A percentile compares a stretch with the other conserved stretches of the same genome.
Evolutionary conservation across 2,888 invertebrate genomes (phyloP).

Genomic region (Lottia gigantea): DNA sequence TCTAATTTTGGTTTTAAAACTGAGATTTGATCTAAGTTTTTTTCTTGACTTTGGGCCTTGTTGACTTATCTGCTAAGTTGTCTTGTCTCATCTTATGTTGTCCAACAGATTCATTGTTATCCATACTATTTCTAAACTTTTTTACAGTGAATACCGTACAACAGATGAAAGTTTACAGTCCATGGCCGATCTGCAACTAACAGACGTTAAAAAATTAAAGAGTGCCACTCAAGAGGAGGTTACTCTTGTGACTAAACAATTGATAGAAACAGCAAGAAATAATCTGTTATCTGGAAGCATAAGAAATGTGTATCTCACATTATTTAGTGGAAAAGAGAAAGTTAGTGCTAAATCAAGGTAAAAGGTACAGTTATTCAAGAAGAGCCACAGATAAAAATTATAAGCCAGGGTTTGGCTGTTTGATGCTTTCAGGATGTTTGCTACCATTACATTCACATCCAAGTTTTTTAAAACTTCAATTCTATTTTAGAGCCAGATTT

Average conservation of each 20-base stretch:
- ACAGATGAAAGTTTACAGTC: constrained; percentile 17
- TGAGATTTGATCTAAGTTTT: too few relatives aligned
- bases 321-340: constrained; percentile 43
- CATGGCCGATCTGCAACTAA: constrained; percentile 40
- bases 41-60: too few relatives aligned
- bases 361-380: background rate
- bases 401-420: background rate
- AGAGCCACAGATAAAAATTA: constrained; percentile 15
- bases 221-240: constrained; percentile 50
- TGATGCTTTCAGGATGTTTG: too few relatives aligned
- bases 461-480: background rate
- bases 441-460: too few relatives aligned
- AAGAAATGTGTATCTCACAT: constrained; percentile 51
- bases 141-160: background rate
- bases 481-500: constrained; percentile 37
- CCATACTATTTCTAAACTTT: background rate
- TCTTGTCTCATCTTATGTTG: too few relatives aligned
- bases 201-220: constrained; percentile 39
- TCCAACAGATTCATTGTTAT: too few relatives aligned
- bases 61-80: too few relatives aligned
- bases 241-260: constrained; percentile 36
- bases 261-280: constrained; percentile 37
- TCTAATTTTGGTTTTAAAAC: too few relatives aligned
- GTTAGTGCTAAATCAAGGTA: constrained; percentile 52
- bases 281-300: constrained; percentile 37